phyloP scores from a whole-genome alignment of 2,888 invertebrate species.

The Phyllotreta cruciferae region DNA sequence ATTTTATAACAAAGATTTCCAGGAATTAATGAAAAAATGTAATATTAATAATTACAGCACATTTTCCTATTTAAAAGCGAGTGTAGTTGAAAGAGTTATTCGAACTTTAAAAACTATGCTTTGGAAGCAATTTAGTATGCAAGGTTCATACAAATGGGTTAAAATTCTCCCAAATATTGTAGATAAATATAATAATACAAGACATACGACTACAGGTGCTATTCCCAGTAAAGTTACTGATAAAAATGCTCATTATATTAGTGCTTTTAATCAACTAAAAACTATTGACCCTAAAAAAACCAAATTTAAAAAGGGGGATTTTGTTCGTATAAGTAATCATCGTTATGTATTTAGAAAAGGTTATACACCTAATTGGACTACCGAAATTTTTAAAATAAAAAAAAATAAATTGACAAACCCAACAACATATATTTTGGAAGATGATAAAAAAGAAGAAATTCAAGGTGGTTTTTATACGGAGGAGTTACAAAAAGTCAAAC shows the following conservation, averaged over 20 bases:
- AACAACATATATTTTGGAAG: slow-evolving; percentile 48
- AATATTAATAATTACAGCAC: slow-evolving; percentile 44
- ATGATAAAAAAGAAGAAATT: slow-evolving; percentile 42
- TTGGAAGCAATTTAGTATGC: slow-evolving; percentile 48
- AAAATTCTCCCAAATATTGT: slow-evolving; percentile 24
- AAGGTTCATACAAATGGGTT: slow-evolving; percentile 49
- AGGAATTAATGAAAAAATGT: slow-evolving; percentile 42
- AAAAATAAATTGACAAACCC: slow-evolving; percentile 49
- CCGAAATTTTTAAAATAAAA: slow-evolving; percentile 51
- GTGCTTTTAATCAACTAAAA: slow-evolving; percentile 42
- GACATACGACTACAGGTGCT: slow-evolving; percentile 53
- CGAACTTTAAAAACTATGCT: slow-evolving; percentile 43
- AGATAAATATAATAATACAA: slow-evolving; percentile 49
- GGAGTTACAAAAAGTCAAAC: slow-evolving; percentile 46
- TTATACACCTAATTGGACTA: slow-evolving; percentile 52
- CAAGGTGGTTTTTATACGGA: slow-evolving; percentile 44
- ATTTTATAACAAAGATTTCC: slow-evolving; percentile 48
- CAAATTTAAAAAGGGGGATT: slow-evolving; percentile 35
- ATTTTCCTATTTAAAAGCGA: slow-evolving; percentile 39
- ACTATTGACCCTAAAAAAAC: slow-evolving; percentile 30
- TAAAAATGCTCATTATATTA: slow-evolving; percentile 47
- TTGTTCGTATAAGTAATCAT: slow-evolving; percentile 49
- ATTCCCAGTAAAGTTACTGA: slow-evolving; percentile 50
- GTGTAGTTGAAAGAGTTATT: slow-evolving; percentile 44
- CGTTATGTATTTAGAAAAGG: slow-evolving; percentile 52